These are phyloP conservation scores for Biston betularia DNA, from an alignment of 2,888 invertebrate species.

Conservation along the genomic window DNA sequence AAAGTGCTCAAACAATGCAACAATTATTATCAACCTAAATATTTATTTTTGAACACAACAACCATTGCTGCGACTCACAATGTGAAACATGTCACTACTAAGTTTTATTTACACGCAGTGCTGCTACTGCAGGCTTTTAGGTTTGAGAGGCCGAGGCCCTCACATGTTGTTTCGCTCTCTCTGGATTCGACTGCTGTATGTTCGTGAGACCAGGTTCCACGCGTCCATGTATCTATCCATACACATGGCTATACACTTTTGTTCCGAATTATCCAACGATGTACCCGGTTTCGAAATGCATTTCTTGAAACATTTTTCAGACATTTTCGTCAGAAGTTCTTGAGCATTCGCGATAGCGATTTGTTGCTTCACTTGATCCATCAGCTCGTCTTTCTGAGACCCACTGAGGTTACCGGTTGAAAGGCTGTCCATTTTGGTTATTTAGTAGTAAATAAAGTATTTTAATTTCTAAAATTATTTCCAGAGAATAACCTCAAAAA, in stretches of 20 bases:
- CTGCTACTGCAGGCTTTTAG: conserved; percentile 52
- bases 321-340: conserved; percentile 97
- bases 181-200: conserved; percentile 94
- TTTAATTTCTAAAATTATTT: conserved; percentile 39
- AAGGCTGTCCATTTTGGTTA: conserved; percentile 85
- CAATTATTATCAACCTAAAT: conserved; percentile 63
- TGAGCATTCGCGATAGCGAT: conserved; percentile 97
- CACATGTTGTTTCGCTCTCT: conserved; percentile 90
- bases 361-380: conserved; percentile 98
- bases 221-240: conserved; percentile 99
- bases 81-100: conserved; percentile 74
- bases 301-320: conserved; percentile 98
- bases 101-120: conserved; percentile 80
- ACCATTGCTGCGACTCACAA: conserved; percentile 66
- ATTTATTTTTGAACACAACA: conserved; percentile 74
- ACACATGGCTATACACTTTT: conserved; percentile 99
- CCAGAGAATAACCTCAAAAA: conserved; percentile 25
- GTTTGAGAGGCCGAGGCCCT: conserved; percentile 48
- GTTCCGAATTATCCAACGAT: conserved; percentile 94
- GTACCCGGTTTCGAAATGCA: conserved; percentile 97
- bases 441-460: conserved; percentile 38
- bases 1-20: conserved; percentile 50
- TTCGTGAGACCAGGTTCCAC: conserved; percentile 96
- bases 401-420: conserved; percentile 86
- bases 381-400: conserved; percentile 93